These are phyloP conservation scores for Tetranychus cinnabarinus DNA, from an alignment of 1,140 invertebrate genomes.

Conservation along the genomic window DNA sequence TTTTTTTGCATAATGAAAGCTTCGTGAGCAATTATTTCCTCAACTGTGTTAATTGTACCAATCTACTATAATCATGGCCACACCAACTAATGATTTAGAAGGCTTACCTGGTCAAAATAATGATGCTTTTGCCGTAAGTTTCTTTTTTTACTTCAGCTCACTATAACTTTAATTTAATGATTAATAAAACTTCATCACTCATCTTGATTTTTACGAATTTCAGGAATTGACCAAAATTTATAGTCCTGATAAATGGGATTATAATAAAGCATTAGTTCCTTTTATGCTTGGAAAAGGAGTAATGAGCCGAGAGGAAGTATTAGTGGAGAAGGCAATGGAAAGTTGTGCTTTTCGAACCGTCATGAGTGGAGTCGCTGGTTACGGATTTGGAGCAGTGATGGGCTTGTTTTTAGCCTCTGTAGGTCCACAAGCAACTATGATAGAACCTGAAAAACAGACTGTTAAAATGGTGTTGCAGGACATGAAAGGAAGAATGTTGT, in stretches of 20 bases:
- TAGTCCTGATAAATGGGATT: neutral
- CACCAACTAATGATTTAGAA: no score
- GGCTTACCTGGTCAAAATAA: no score
- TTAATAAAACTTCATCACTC: neutral
- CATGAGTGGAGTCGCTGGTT: slow-evolving; percentile 71
- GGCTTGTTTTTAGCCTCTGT: slow-evolving; percentile 86
- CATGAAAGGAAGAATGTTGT: slow-evolving; percentile 66
- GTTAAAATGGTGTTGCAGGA: slow-evolving; percentile 60
- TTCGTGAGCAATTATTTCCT: slow-evolving; percentile 30
- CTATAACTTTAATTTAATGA: neutral
- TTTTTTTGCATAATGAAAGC: no score
- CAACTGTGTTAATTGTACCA: no score
- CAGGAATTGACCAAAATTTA: neutral
- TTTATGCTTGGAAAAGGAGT: neutral
- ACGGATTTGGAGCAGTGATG: slow-evolving; percentile 71
- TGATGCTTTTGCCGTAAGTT: no score
- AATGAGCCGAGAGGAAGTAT: slow-evolving; percentile 50
- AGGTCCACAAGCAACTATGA: slow-evolving; percentile 48
- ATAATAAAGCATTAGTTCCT: neutral
- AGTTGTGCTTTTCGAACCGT: slow-evolving; percentile 74
- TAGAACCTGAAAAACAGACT: slow-evolving; percentile 52
- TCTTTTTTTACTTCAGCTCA: no score
- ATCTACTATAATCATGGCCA: no score
- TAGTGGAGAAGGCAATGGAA: slow-evolving; percentile 60
- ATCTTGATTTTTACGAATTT: neutral